Evolutionary conservation across 2,113 vertebrate genomes (phyloP).

Genomic region (Chunga burmeisteri): DNA sequence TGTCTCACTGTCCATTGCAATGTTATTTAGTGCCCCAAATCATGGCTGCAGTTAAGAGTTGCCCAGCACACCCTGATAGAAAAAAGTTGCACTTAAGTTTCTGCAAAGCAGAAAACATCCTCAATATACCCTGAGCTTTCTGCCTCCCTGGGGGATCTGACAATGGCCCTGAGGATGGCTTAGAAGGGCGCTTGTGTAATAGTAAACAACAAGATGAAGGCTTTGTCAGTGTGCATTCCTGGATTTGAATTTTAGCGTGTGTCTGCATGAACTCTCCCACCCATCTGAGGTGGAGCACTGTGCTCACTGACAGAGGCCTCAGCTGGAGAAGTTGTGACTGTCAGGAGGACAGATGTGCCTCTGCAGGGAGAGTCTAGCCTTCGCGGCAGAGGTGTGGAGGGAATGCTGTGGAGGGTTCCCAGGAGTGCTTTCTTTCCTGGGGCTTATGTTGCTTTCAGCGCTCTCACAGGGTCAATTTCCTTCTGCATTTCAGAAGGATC

Average conservation of each 20-base stretch:
- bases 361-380: no score
- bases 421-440: no score
- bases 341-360: no score
- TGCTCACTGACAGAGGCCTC: no score
- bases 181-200: no score
- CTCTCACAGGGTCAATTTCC: not conserved
- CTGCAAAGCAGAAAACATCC: not conserved
- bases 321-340: no score
- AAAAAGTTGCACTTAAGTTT: not conserved
- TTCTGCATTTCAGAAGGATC: not conserved
- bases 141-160: rapidly evolving
- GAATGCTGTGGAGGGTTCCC: no score
- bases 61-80: not conserved
- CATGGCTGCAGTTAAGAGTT: not conserved
- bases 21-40: not conserved
- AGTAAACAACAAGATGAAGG: no score
- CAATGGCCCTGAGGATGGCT: not conserved
- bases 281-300: no score
- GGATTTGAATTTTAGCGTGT: not conserved
- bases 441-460: not conserved
- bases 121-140: no score
- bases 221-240: not conserved
- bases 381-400: no score
- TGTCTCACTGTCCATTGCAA: no score
- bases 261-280: not conserved